These are phyloP conservation scores for Eulemur rufifrons DNA, from an alignment of 2,113 vertebrate genomes.

Conservation along the genomic window DNA sequence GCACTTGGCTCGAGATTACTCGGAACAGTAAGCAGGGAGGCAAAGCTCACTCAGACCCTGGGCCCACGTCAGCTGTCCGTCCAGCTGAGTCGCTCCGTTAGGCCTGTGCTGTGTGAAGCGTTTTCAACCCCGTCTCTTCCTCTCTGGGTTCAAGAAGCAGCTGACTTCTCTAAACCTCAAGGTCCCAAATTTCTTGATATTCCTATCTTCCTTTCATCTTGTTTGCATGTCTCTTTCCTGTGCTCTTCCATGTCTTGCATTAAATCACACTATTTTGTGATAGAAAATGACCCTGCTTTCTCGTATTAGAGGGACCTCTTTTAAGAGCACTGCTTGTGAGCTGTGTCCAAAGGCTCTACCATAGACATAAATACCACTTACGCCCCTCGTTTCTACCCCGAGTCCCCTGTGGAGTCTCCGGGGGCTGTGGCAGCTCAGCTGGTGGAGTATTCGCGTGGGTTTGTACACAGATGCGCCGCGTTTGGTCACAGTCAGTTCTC, in stretches of 20 bases:
- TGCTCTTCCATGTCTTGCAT: not conserved
- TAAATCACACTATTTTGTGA: not conserved
- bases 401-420: not conserved
- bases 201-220: not conserved
- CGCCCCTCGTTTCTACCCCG: rapidly evolving
- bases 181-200: not conserved
- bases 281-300: not conserved
- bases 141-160: not conserved
- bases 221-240: not conserved
- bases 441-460: rapidly evolving
- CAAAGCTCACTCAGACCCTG: rapidly evolving
- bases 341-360: rapidly evolving
- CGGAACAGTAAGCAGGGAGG: no score
- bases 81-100: rapidly evolving
- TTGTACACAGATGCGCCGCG: rapidly evolving
- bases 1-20: not conserved
- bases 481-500: rapidly evolving
- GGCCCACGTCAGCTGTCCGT: rapidly evolving
- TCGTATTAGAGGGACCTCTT: not conserved
- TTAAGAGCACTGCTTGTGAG: not conserved
- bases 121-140: not conserved
- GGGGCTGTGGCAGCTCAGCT: not conserved
- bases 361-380: rapidly evolving
- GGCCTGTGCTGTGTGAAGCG: not conserved
- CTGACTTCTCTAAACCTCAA: not conserved